These are phyloP conservation scores for Cichladusa arquata DNA, from an alignment of 2,113 vertebrate genomes.

Conservation along the genomic window DNA sequence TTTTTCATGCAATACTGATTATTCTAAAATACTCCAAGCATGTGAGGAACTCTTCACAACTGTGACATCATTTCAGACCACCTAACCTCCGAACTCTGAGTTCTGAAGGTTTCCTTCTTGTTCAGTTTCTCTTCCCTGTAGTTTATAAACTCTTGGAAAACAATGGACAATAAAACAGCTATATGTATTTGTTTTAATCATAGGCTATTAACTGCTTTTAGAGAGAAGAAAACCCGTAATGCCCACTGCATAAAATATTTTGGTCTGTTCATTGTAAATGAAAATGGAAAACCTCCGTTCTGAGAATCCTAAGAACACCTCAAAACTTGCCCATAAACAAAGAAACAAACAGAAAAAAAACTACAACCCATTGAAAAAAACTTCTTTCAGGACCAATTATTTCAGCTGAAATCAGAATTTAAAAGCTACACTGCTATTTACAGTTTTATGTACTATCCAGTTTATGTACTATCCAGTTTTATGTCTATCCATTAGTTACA, in stretches of 20 bases:
- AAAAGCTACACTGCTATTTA: not conserved
- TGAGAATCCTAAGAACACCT: not conserved
- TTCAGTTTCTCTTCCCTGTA: not conserved
- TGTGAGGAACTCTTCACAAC: not conserved
- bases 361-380: accelerated
- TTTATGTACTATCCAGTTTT: not conserved
- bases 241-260: not conserved
- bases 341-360: not conserved
- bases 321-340: not conserved
- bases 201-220: not conserved
- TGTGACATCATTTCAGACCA: not conserved
- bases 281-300: not conserved
- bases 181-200: not conserved
- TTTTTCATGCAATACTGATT: not conserved
- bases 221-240: not conserved
- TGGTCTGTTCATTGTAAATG: not conserved
- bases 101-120: not conserved
- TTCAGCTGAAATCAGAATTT: not conserved
- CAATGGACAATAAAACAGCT: not conserved
- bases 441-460: not conserved
- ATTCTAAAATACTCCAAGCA: not conserved
- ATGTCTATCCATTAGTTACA: not conserved
- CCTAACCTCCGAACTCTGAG: not conserved
- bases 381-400: not conserved
- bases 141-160: not conserved